Evolutionary conservation across 2,797 vertebrate species (phyloP).

Genomic region (Pantherophis alleghaniensis): DNA sequence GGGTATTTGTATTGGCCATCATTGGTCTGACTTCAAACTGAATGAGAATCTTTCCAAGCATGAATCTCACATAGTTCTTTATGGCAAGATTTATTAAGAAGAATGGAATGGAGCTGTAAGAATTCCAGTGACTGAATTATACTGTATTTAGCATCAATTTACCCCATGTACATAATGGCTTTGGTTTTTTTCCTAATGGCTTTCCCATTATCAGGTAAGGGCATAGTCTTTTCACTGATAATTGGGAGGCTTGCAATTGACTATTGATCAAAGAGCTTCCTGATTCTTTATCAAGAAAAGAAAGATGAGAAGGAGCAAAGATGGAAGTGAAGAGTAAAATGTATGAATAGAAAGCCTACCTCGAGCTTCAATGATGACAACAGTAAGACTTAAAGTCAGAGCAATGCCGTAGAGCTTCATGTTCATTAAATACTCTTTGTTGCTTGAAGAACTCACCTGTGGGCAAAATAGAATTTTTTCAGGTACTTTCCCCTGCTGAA

Average conservation of each 20-base stretch:
- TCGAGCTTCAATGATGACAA: not conserved
- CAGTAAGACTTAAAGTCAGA: conserved; percentile 33
- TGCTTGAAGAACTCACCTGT: not conserved
- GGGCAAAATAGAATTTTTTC: conserved; percentile 10
- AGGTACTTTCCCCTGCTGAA: not conserved
- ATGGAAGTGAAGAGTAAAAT: not conserved
- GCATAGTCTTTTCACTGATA: not conserved
- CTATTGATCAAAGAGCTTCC: not conserved
- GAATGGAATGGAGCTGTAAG: not conserved
- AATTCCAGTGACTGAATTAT: not conserved
- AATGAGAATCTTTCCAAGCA: not conserved
- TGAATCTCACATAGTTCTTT: not conserved
- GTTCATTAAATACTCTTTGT: not conserved
- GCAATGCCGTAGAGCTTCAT: conserved; percentile 22
- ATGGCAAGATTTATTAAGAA: not conserved
- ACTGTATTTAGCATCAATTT: not conserved
- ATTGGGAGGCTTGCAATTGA: not conserved
- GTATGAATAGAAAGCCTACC: conserved; percentile 51
- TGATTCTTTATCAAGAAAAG: not conserved
- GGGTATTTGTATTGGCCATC: not conserved
- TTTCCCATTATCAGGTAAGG: not conserved
- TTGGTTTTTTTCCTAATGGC: not conserved
- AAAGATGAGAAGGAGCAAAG: not conserved
- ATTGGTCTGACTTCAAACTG: not conserved
- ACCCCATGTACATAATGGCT: not conserved